Conservation (phyloP, 2,797 vertebrate species). For the Picus viridis region DNA sequence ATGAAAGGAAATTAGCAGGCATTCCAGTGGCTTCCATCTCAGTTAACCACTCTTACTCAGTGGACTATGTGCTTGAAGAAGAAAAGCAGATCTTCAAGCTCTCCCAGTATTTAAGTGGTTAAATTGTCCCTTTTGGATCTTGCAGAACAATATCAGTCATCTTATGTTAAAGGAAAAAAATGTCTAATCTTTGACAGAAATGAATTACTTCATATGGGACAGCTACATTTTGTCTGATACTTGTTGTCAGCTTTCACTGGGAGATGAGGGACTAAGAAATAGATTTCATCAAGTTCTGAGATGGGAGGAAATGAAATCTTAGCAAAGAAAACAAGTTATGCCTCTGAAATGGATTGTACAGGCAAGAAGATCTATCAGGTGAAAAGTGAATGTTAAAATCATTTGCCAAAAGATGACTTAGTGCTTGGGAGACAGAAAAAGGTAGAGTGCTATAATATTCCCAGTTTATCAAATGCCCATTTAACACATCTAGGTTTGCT, state of each 20-base stretch:
- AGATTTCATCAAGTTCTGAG: slow-evolving; percentile 84
- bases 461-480: slow-evolving; percentile 58
- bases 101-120: slow-evolving; percentile 62
- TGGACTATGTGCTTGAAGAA: background rate
- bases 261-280: slow-evolving; percentile 79
- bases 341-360: slow-evolving; percentile 76
- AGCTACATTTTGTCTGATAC: slow-evolving; percentile 81
- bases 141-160: slow-evolving; percentile 79
- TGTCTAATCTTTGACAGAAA: slow-evolving; percentile 84
- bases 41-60: background rate
- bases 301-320: slow-evolving; percentile 84
- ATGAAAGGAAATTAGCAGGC: background rate
- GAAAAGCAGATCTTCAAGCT: slow-evolving; percentile 1
- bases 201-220: slow-evolving; percentile 81
- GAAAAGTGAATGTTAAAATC: slow-evolving; percentile 76
- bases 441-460: slow-evolving; percentile 23
- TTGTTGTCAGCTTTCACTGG: slow-evolving; percentile 80
- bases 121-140: slow-evolving; percentile 72
- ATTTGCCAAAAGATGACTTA: slow-evolving; percentile 72
- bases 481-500: slow-evolving; percentile 1
- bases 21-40: background rate
- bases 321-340: slow-evolving; percentile 82
- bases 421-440: slow-evolving; percentile 53
- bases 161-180: slow-evolving; percentile 73
- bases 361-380: slow-evolving; percentile 72